phyloP scores from a whole-genome alignment of 2,888 invertebrate species.

The Blastobasis adustella region DNA sequence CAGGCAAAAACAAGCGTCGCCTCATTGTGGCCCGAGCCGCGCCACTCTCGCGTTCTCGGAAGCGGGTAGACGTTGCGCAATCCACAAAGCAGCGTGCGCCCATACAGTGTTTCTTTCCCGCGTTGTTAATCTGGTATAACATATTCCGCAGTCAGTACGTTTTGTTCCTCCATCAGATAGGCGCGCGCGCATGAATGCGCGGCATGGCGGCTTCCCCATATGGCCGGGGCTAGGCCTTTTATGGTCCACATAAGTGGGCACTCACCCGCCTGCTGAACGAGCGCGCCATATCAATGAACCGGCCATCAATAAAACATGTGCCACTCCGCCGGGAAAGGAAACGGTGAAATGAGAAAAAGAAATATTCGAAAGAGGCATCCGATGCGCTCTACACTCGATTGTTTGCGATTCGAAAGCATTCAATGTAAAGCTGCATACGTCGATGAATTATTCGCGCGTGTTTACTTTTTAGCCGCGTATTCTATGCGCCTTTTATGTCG shows the following conservation, averaged over 20 bases:
- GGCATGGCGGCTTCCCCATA: conserved; percentile 68
- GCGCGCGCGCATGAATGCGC: conserved; percentile 67
- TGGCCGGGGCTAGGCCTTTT: conserved; percentile 71
- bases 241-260: conserved; percentile 71
- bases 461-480: conserved; percentile 28
- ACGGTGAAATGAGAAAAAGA: conserved; percentile 70
- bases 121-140: conserved; percentile 31
- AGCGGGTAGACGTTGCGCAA: conserved; percentile 4
- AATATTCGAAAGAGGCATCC: conserved; percentile 66
- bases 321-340: conserved; percentile 70
- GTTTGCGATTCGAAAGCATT: conserved; percentile 64
- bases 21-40: background rate
- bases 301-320: conserved; percentile 74
- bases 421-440: conserved; percentile 58
- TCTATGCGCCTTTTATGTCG: conserved; percentile 36
- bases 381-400: conserved; percentile 55
- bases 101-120: conserved; percentile 1
- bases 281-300: conserved; percentile 73
- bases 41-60: background rate
- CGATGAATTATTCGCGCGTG: conserved; percentile 52
- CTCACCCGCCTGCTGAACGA: conserved; percentile 71
- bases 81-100: background rate
- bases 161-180: conserved; percentile 61
- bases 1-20: background rate
- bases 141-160: conserved; percentile 49